Evolutionary conservation across 2,888 invertebrate species (phyloP), one percentile per base, ranked within the genome.

Genomic region (Mythimna lalbum): DNA sequence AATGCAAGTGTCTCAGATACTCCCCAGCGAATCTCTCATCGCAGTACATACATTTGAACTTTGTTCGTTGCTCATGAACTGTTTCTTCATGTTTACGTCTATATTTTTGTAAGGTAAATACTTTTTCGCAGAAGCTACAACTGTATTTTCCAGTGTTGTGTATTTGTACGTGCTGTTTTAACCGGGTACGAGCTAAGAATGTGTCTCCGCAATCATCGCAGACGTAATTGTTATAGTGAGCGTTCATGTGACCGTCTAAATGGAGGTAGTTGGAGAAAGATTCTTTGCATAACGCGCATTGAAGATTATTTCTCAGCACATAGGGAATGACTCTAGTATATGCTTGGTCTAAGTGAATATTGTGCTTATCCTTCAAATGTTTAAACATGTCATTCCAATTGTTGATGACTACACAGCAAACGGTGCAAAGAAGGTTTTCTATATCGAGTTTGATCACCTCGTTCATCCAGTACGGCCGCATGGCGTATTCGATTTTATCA

Each of bases 81-180:
- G 86, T 43, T 0, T 87, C 85, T 0, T 82, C 73, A 33, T 95
- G 95, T 49, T 92, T 93, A 0, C 77, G 82, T 33, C 81, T 87
- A 43, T 94, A 93, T 27, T 90, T 89, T 0, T 89, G 85, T 19
- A 94, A 71, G 0, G 90, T 86, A 71, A 96, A 97, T 0, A 93
- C 90, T 80, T 96, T 96, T 0, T 90, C 86, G 77, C 96, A 97
- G 0, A 87, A 80, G 0, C 90, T 87, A 72, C 96, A 96, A 0
- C 90, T 90, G 71, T 86, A 94, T 2, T 88, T 91, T 0, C 94
- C 96, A 0, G 88, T 88, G 7, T 90, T 91, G 72, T 96, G 96
- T 0, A 92, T 93, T 63, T 92, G 89, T 0, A 91, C 73, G 69
- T 96, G 96, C 12, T 90, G 90, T 33, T 90, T 91, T 0, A 93